Evolutionary conservation across 1,140 invertebrate species (phyloP).

Genomic region (Sweltsa coloradensis): DNA sequence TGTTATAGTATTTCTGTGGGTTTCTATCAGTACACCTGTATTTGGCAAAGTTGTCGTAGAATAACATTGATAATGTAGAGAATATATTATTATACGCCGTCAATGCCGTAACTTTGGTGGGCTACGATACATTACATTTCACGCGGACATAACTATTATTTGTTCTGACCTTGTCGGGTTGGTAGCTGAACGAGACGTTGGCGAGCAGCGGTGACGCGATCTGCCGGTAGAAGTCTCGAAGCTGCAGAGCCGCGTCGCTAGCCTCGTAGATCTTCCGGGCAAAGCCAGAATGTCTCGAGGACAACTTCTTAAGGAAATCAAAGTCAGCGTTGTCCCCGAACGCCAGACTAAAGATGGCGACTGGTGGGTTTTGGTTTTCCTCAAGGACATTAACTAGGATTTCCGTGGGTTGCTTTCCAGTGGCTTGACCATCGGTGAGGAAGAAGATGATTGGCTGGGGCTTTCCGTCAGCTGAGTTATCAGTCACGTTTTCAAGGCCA

Average conservation of each 20-base stretch:
- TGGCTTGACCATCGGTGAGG: slow-evolving; percentile 61
- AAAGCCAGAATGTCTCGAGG: slow-evolving; percentile 31
- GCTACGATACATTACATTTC: too few relatives aligned
- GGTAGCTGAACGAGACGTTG: slow-evolving; percentile 32
- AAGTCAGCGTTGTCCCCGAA: slow-evolving; percentile 35
- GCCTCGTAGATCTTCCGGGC: slow-evolving; percentile 35
- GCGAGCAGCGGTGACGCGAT: slow-evolving; percentile 32
- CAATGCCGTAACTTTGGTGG: too few relatives aligned
- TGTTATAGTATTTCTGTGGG: too few relatives aligned
- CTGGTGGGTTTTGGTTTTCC: not conserved
- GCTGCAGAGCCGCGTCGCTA: slow-evolving; percentile 31
- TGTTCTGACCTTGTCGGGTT: slow-evolving; percentile 17
- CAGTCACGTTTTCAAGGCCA: not conserved
- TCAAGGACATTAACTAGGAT: not conserved
- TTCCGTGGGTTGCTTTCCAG: slow-evolving; percentile 18
- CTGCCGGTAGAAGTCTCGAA: slow-evolving; percentile 34
- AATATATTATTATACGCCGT: too few relatives aligned
- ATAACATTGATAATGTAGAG: too few relatives aligned
- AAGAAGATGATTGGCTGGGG: slow-evolving; percentile 56
- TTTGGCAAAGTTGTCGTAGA: too few relatives aligned
- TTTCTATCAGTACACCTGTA: too few relatives aligned
- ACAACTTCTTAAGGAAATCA: slow-evolving; percentile 29
- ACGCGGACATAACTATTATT: too few relatives aligned
- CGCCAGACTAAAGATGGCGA: slow-evolving; percentile 31
- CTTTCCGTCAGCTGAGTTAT: not conserved